A percentile compares a stretch with the other conserved stretches of the same genome.
phyloP scores from a whole-genome alignment of 2,797 vertebrate genomes.

The Tokudaia tokunoshimensis region DNA sequence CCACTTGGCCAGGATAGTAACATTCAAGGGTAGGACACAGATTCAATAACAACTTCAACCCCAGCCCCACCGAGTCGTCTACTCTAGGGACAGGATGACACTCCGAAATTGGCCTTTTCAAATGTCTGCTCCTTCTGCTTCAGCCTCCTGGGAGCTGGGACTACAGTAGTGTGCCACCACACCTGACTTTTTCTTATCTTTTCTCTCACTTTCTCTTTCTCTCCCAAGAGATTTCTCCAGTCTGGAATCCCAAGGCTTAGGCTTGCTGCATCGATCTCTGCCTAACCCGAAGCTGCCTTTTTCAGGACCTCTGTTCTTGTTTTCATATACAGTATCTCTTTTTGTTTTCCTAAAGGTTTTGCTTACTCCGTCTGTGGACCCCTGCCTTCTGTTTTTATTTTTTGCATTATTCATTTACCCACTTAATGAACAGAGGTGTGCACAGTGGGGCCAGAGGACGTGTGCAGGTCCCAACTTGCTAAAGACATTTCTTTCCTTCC shows the following conservation, averaged over 20 bases:
- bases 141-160: background rate
- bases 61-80: background rate
- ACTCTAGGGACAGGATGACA: background rate
- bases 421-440: background rate
- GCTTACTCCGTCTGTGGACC: background rate
- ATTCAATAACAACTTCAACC: too few relatives aligned
- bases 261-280: background rate
- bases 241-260: accelerated
- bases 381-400: background rate
- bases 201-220: background rate
- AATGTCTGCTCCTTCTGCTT: background rate
- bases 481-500: background rate
- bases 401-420: background rate
- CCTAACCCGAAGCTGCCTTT: background rate
- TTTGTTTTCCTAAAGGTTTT: background rate
- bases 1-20: background rate
- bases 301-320: background rate
- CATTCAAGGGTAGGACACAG: background rate
- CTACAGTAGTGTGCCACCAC: background rate
- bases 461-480: background rate
- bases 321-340: background rate
- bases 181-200: background rate
- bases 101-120: background rate
- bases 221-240: background rate
- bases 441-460: background rate